These are phyloP conservation scores for Leucania comma DNA, from an alignment of 2,888 invertebrate genomes.

Conservation along the genomic window DNA sequence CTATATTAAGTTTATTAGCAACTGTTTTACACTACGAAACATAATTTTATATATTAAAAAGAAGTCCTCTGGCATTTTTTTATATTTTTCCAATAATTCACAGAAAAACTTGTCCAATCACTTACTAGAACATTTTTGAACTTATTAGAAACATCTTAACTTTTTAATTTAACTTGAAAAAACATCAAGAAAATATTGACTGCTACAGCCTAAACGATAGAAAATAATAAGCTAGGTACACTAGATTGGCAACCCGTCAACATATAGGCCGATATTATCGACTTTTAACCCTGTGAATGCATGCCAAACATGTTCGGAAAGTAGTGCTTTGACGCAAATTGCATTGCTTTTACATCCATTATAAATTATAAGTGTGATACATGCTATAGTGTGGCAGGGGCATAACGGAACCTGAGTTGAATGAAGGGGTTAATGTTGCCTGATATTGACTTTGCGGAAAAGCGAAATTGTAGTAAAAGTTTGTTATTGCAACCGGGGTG, in stretches of 20 bases:
- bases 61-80: too few relatives aligned
- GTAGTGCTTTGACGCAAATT: constrained; percentile 46
- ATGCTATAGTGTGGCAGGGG: not conserved
- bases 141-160: not conserved
- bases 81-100: constrained; percentile 5
- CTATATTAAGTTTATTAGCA: not conserved
- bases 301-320: constrained; percentile 47
- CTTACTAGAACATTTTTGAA: not conserved
- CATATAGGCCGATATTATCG: constrained; percentile 34
- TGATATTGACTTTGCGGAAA: not conserved
- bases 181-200: not conserved
- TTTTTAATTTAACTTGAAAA: constrained; percentile 5
- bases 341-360: constrained; percentile 24
- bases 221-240: not conserved
- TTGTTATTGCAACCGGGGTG: not conserved
- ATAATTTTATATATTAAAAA: too few relatives aligned
- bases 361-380: constrained; percentile 14
- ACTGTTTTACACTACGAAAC: not conserved
- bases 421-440: not conserved
- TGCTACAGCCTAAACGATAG: not conserved
- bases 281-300: constrained; percentile 49
- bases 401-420: not conserved
- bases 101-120: not conserved
- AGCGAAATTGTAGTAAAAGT: not conserved
- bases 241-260: constrained; percentile 40